A percentile compares a stretch with the other conserved stretches of the same genome.
Conservation (phyloP, 1,140 invertebrate species). For the Cydia strobilella region DNA sequence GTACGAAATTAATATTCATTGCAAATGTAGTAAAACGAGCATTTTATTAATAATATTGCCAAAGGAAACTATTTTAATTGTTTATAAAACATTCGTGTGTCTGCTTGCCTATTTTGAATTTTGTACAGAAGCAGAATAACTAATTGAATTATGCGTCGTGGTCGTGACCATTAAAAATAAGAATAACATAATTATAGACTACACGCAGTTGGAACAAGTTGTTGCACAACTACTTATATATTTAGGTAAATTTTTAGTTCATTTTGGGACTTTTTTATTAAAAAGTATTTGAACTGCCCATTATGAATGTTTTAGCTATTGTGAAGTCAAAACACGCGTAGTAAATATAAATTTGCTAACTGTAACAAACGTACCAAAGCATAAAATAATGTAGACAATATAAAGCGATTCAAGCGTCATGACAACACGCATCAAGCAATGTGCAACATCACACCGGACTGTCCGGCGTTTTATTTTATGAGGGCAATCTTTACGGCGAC, state of each 20-base stretch:
- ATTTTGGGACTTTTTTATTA: not conserved
- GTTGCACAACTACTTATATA: no score
- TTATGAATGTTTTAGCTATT: no score
- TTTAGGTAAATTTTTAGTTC: not conserved
- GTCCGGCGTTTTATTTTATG: constrained; percentile 9
- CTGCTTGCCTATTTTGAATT: not conserved
- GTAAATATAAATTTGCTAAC: no score
- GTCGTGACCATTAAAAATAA: not conserved
- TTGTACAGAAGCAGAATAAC: not conserved
- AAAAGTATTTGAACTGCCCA: not conserved
- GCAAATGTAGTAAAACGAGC: not conserved
- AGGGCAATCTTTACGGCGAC: not conserved
- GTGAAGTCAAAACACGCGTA: no score
- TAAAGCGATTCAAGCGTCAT: no score
- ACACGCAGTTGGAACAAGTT: no score
- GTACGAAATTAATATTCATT: constrained; percentile 6
- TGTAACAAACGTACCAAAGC: no score
- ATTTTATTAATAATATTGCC: not conserved
- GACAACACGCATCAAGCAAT: not conserved
- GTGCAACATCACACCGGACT: not conserved
- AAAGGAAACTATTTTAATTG: not conserved
- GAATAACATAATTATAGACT: no score
- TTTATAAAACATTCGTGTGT: not conserved
- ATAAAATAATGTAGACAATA: no score
- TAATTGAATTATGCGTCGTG: not conserved